These are phyloP conservation scores for Cheilosia urbana DNA, from an alignment of 2,888 invertebrate species.

Conservation along the genomic window DNA sequence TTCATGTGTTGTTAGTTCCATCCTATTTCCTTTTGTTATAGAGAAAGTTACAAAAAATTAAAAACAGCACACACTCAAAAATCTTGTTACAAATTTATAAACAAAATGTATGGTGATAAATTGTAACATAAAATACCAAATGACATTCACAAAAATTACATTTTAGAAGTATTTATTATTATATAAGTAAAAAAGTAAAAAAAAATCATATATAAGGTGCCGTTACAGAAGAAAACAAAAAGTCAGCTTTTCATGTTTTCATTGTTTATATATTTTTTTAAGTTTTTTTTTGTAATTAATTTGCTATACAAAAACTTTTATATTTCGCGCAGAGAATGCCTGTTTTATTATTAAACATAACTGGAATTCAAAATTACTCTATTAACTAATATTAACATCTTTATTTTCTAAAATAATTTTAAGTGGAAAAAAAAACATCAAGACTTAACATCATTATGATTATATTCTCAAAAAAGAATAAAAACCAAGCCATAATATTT, in stretches of 20 bases:
- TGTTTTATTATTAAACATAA: slow-evolving; percentile 3
- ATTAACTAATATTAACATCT: slow-evolving; percentile 43
- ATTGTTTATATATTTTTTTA: slow-evolving; percentile 17
- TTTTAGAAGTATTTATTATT: slow-evolving; percentile 71
- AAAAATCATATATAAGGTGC: slow-evolving; percentile 41
- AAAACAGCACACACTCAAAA: slow-evolving; percentile 30
- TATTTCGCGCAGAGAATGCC: slow-evolving; percentile 22
- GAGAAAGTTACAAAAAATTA: background rate
- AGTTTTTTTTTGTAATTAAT: slow-evolving; percentile 17
- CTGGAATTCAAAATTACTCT: slow-evolving; percentile 43
- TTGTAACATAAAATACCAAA: slow-evolving; percentile 72
- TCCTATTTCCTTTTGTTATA: slow-evolving; percentile 17
- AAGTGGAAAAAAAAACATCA: slow-evolving; percentile 42
- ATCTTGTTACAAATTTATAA: slow-evolving; percentile 39
- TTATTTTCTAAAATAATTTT: slow-evolving; percentile 56
- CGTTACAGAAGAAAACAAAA: slow-evolving; percentile 31
- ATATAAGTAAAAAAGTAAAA: slow-evolving; percentile 56
- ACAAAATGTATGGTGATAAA: slow-evolving; percentile 57
- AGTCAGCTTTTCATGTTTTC: slow-evolving; percentile 31
- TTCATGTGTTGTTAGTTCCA: slow-evolving; percentile 53
- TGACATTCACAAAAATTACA: slow-evolving; percentile 74
- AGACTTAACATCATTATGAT: slow-evolving; percentile 70
- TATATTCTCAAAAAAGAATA: slow-evolving; percentile 54
- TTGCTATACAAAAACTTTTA: slow-evolving; percentile 34
- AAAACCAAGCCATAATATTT: slow-evolving; percentile 66